Base-by-base conservation (phyloP, 2,888 invertebrate genomes). In the Pyralis farinalis region DNA sequence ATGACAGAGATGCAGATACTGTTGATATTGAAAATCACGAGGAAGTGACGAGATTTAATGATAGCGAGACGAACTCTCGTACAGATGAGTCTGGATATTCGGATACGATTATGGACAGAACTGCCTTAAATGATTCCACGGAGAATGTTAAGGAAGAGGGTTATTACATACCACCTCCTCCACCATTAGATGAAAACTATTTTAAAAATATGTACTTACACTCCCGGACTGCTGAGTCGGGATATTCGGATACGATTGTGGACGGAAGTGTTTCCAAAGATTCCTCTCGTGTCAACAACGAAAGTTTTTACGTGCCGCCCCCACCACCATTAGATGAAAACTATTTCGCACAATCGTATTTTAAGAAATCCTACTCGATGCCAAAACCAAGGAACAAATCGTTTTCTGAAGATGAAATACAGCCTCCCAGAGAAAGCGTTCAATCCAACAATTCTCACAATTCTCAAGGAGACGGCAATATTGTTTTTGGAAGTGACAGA, bases 71-170 rank as follows among this genome's bases (percentile, higher is more conserved):
- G 1, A 77, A 71, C 60, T 88, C 87, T 4, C 61, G 77, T 47
- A 87, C 87, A 29, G 86, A 87, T 42, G 87, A 88, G 51, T 88
- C 87, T 20, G 87, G 87, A 3, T 88, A 88, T 49, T 88, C 85
- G 1, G 87, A 88, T 53, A 86, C 87, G 7, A 65, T 84, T 9
- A 29, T 37, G 7, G 87, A 86, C 29, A 77, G 64, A 49, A 74
- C 67, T 34, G 60, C 55, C 11, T 52, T 77, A 0, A 72, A 67
- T 42, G 82, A 75, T 46, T 77, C 77, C 8, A 49, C 60, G 34
- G 78, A 83, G 40, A 73, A 75, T 30, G 63, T 71, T 27, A 66
- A 69, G 40, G 63, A 68, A 43, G 65, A 75, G 34, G 50, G 55
- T 31, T 64, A 73, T 7, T 65, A 66, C 36, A 86, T 86, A 52